Evolutionary conservation across 2,113 vertebrate species (phyloP).

Genomic region (Accipiter cooperii): DNA sequence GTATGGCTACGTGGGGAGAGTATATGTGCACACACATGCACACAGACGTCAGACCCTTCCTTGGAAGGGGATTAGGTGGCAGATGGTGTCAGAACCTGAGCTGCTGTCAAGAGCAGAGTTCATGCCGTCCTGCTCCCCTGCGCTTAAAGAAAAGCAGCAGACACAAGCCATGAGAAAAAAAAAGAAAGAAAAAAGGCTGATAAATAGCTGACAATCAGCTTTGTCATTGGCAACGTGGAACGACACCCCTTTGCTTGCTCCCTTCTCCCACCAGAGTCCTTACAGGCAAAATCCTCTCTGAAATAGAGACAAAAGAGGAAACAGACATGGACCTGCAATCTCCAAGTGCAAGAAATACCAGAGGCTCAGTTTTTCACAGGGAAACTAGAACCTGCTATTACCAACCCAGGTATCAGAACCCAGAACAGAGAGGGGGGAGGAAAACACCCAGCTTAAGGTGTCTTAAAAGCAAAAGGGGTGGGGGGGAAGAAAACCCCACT

Average conservation of each 20-base stretch:
- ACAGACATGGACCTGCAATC: not conserved
- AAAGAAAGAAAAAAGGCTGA: not conserved
- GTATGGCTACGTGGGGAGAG: not conserved
- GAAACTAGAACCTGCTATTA: conserved; percentile 37
- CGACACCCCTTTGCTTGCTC: not conserved
- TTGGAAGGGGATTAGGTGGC: conserved; percentile 67
- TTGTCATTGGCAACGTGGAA: not conserved
- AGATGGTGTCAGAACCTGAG: conserved; percentile 62
- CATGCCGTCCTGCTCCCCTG: not conserved
- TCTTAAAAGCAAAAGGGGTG: not conserved
- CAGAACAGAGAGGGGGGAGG: not conserved
- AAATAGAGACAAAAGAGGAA: not conserved
- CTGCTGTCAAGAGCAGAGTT: conserved; percentile 35
- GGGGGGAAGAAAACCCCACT: not conserved
- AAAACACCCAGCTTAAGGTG: not conserved
- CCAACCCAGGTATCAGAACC: not conserved
- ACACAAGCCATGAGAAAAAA: not conserved
- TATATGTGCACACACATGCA: conserved; percentile 25
- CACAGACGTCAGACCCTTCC: conserved; percentile 45
- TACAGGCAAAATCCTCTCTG: not conserved
- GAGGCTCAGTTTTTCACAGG: not conserved
- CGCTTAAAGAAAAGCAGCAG: not conserved
- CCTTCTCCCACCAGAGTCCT: not conserved
- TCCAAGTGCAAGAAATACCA: not conserved
- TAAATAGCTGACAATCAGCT: not conserved